A percentile compares a stretch with the other conserved stretches of the same genome.
Evolutionary conservation across 2,888 invertebrate genomes (phyloP).

Genomic region (Carterocephalus palaemon): DNA sequence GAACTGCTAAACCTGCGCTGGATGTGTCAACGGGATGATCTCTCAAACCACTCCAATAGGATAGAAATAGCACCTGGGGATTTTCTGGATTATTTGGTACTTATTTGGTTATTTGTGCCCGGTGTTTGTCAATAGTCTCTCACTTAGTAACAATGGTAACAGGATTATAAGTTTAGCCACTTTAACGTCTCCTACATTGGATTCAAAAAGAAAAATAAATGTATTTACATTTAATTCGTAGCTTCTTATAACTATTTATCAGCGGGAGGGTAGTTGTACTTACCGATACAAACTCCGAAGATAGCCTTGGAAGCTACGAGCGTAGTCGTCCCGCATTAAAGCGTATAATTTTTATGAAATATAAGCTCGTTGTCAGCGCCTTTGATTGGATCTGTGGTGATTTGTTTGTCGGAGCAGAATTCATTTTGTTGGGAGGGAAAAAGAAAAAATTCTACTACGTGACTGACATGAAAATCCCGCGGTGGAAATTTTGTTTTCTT

Average conservation of each 20-base stretch:
- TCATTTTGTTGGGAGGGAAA: conserved; percentile 42
- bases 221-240: too few relatives aligned
- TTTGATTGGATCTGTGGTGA: conserved; percentile 60
- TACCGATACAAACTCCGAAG: background rate
- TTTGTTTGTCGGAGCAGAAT: conserved; percentile 59
- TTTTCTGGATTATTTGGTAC: too few relatives aligned
- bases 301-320: background rate
- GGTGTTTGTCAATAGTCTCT: too few relatives aligned
- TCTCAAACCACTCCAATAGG: conserved; percentile 1
- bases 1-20: background rate
- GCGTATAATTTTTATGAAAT: conserved; percentile 17
- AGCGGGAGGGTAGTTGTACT: too few relatives aligned
- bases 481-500: conserved; percentile 56
- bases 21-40: conserved; percentile 7
- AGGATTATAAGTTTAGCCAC: too few relatives aligned
- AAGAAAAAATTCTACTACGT: conserved; percentile 49
- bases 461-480: conserved; percentile 63
- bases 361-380: conserved; percentile 29
- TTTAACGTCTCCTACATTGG: too few relatives aligned
- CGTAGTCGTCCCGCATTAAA: conserved; percentile 6
- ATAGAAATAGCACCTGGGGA: conserved; percentile 1
- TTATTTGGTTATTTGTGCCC: too few relatives aligned
- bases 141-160: too few relatives aligned
- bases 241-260: too few relatives aligned
- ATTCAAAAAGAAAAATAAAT: too few relatives aligned